Evolutionary conservation across 2,113 vertebrate species (phyloP).

Genomic region (Sceloporus tristichus): DNA sequence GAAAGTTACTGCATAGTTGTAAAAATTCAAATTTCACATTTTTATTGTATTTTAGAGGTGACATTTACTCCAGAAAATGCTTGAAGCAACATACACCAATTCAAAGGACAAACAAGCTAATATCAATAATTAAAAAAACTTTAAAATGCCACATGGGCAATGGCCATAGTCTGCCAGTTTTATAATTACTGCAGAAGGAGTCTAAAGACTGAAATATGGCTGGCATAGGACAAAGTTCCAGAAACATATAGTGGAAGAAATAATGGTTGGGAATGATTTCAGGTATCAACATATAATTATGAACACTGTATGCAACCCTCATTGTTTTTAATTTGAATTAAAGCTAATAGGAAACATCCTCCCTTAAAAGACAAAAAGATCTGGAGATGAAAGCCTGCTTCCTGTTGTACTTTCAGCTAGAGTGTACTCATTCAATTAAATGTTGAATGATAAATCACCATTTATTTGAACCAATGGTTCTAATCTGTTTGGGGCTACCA

Average conservation of each 20-base stretch:
- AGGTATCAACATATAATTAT: not conserved
- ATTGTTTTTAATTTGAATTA: not conserved
- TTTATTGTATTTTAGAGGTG: constrained; percentile 30
- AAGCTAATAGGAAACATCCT: not conserved
- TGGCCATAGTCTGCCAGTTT: not conserved
- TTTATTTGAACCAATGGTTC: no score
- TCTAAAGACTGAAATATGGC: constrained; percentile 1
- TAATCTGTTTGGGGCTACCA: no score
- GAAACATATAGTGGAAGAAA: not conserved
- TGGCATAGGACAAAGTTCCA: not conserved
- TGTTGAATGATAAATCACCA: no score
- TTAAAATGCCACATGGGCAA: not conserved
- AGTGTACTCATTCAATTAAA: no score
- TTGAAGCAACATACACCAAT: constrained; percentile 1
- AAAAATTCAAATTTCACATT: constrained; percentile 47
- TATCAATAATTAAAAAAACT: not conserved
- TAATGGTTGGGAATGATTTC: not conserved
- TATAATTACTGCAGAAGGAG: constrained; percentile 3
- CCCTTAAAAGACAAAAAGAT: not conserved
- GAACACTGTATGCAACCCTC: not conserved
- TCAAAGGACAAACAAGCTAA: not conserved
- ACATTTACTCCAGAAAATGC: not conserved
- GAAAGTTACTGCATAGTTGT: constrained; percentile 42
- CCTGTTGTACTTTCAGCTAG: not conserved
- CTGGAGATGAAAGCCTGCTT: not conserved